Evolutionary conservation across 1,140 invertebrate species (phyloP), one percentile per base, ranked within the genome.

Genomic region (Orius insidiosus): DNA sequence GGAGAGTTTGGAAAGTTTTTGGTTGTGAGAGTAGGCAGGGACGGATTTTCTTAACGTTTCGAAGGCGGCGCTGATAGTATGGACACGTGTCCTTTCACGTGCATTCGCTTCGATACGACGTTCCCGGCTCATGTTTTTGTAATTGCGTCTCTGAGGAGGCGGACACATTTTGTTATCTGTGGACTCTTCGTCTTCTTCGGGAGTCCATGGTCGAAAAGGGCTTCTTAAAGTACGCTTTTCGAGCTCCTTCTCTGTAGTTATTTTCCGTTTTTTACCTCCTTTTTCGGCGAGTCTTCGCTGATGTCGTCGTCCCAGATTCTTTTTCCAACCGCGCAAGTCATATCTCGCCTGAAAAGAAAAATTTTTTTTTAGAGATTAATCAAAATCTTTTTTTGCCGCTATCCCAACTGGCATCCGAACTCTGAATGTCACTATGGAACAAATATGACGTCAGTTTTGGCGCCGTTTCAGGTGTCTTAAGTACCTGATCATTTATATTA

Each of bases 81-180:
- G 89, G 1, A 95, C 89, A 35, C 89, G 67, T 6, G 88, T 89
- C 31, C 89, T 65, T 61, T 95, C 89, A 1, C 89, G 68, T 0
- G 88, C 89, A 56, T 95, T 95, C 1, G 89, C 89, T 62, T 95
- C 88, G 55, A 93, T 89, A 24, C 88, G 65, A 49, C 88, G 68
- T 57, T 92, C 87, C 16, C 85, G 66, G 0, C 86, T 93, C 87
- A 93, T 92, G 58, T 90, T 93, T 59, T 94, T 93, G 61, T 93
- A 92, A 60, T 92, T 92, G 49, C 87, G 75, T 54, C 86, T 36
- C 9, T 13, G 16, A 13, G 38, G 16, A 5, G 38, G 38, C 10
- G 9, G 16, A 5, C 16, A 16, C 38, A 16, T 18, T 40, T 18
- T 10, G 16, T 10, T 15, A 10, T 10, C 11, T 2, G 38, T 5